Percentiles rank a stretch among this genome's conserved stretches.
These are phyloP conservation scores for Barypeithes pellucidus DNA, from an alignment of 2,888 invertebrate genomes.

Conservation along the genomic window DNA sequence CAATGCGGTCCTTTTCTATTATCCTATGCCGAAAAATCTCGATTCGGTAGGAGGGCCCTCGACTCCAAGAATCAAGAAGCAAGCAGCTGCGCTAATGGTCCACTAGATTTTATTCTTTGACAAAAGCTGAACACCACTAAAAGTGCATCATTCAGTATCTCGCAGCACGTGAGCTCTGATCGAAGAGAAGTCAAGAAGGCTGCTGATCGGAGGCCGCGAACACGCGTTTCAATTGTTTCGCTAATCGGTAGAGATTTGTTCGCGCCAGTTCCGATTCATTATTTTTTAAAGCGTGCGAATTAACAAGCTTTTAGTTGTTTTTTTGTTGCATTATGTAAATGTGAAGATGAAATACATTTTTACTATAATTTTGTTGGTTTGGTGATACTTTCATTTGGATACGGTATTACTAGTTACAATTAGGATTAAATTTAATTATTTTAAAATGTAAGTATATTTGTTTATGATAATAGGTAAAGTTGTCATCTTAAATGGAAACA, in stretches of 20 bases:
- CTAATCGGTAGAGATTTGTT: conserved; percentile 39
- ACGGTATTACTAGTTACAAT: background rate
- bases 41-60: conserved; percentile 47
- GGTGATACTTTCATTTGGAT: conserved; percentile 6
- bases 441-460: conserved; percentile 16
- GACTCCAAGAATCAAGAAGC: conserved; percentile 49
- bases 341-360: background rate
- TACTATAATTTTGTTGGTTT: background rate
- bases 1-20: conserved; percentile 42
- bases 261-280: conserved; percentile 25
- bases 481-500: background rate
- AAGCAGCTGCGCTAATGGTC: conserved; percentile 49
- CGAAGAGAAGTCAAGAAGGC: conserved; percentile 47
- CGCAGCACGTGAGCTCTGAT: conserved; percentile 44
- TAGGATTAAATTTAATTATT: conserved; percentile 3
- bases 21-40: conserved; percentile 48
- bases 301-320: background rate
- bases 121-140: conserved; percentile 38
- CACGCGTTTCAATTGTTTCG: conserved; percentile 42
- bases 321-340: background rate
- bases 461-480: no score
- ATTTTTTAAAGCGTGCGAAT: background rate
- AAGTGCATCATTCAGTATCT: conserved; percentile 49
- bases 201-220: conserved; percentile 21
- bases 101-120: conserved; percentile 45